phyloP scores from a whole-genome alignment of 2,113 vertebrate species.

The Ochotona princeps region DNA sequence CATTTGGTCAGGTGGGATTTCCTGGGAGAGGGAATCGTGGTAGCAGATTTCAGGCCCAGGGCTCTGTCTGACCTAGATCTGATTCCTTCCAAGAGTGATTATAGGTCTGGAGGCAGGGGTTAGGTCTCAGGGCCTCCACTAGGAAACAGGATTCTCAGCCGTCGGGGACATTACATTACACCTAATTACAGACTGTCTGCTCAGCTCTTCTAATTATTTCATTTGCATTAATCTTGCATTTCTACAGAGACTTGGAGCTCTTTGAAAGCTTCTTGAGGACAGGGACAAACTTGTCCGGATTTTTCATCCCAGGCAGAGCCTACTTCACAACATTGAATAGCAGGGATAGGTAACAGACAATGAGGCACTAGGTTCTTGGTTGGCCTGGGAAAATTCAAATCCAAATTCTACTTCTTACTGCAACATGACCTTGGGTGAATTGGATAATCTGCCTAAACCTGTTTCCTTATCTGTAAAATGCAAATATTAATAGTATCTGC shows the following conservation, averaged over 20 bases:
- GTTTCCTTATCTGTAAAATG: background rate
- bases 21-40: slow-evolving; percentile 61
- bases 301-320: background rate
- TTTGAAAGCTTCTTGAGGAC: slow-evolving; percentile 69
- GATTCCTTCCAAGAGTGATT: slow-evolving; percentile 77
- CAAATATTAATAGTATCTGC: background rate
- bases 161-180: slow-evolving; percentile 62
- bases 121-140: slow-evolving; percentile 64
- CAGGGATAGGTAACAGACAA: background rate
- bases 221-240: slow-evolving; percentile 56
- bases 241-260: background rate
- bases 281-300: background rate
- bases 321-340: background rate
- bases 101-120: slow-evolving; percentile 77
- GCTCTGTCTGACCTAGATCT: slow-evolving; percentile 71
- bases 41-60: slow-evolving; percentile 48
- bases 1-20: slow-evolving; percentile 62
- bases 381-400: background rate
- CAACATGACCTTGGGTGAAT: background rate
- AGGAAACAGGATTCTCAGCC: slow-evolving; percentile 65
- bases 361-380: background rate
- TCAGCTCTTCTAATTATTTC: slow-evolving; percentile 77
- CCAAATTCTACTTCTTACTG: background rate
- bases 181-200: slow-evolving; percentile 78
- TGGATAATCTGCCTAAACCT: background rate